These are phyloP conservation scores for Oreotrochilus melanogaster DNA, from an alignment of 2,113 vertebrate genomes.

Conservation along the genomic window DNA sequence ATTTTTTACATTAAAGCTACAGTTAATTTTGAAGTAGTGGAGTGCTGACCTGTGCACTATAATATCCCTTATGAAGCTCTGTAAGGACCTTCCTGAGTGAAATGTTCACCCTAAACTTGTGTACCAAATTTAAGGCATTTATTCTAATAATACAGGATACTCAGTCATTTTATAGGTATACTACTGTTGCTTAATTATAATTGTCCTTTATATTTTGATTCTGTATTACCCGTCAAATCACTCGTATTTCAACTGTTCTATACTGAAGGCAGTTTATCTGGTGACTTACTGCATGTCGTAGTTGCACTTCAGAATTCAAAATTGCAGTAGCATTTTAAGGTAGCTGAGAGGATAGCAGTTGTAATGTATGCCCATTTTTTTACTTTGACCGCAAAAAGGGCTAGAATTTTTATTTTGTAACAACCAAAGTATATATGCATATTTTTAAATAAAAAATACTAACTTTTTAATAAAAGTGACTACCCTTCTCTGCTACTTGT, in stretches of 20 bases:
- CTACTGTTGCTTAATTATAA: not conserved
- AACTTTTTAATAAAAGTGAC: not conserved
- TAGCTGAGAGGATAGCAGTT: not conserved
- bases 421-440: not conserved
- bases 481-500: not conserved
- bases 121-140: not conserved
- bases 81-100: not conserved
- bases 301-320: not conserved
- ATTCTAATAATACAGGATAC: not conserved
- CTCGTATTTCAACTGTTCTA: not conserved
- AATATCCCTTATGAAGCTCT: not conserved
- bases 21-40: constrained; percentile 59
- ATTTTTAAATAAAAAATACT: not conserved
- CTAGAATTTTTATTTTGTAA: not conserved
- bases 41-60: constrained; percentile 34
- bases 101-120: not conserved
- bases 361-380: not conserved
- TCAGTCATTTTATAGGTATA: not conserved
- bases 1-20: constrained; percentile 57
- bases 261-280: not conserved
- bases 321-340: not conserved
- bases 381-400: not conserved
- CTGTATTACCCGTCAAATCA: not conserved
- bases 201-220: not conserved
- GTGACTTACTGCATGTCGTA: not conserved